Percentiles rank a stretch among this genome's conserved stretches.
phyloP scores from a whole-genome alignment of 2,888 invertebrate genomes.

The Parnassius apollo region DNA sequence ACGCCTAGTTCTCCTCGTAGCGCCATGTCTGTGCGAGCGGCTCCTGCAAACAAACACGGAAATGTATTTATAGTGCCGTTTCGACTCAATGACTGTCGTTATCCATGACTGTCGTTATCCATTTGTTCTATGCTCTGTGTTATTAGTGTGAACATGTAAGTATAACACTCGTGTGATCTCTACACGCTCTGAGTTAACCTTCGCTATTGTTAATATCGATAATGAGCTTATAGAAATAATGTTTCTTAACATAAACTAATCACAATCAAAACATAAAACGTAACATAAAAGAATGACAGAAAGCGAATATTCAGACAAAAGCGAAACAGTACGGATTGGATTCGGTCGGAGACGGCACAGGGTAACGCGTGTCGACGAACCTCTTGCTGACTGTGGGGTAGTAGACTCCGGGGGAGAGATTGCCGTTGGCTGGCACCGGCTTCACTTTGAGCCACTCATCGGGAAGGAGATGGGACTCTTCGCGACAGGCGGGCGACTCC shows the following conservation, averaged over 20 bases:
- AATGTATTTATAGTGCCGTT: conserved; percentile 44
- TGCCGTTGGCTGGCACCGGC: conserved; percentile 65
- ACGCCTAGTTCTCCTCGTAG: conserved; percentile 86
- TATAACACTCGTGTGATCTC: conserved; percentile 55
- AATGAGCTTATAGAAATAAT: conserved; percentile 49
- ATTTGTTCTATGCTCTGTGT: conserved; percentile 37
- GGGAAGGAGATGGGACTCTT: conserved; percentile 73
- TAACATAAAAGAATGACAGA: conserved; percentile 36
- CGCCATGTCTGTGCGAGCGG: conserved; percentile 85
- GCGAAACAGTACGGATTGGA: conserved; percentile 68
- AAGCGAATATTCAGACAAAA: conserved; percentile 58
- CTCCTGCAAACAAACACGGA: conserved; percentile 79
- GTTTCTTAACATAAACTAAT: conserved; percentile 46
- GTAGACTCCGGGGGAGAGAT: conserved; percentile 75
- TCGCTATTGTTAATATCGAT: conserved; percentile 68
- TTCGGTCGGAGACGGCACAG: conserved; percentile 66
- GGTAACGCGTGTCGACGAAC: conserved; percentile 65
- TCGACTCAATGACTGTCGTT: conserved; percentile 47
- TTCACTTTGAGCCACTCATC: conserved; percentile 77
- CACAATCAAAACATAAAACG: conserved; percentile 32
- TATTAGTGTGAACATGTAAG: conserved; percentile 62
- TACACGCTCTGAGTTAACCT: conserved; percentile 48
- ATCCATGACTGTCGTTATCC: conserved; percentile 49
- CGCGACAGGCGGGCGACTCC: conserved; percentile 73
- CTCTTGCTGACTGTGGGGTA: conserved; percentile 76